These are phyloP conservation scores for Cettia cetti DNA, from an alignment of 2,113 vertebrate genomes.

Conservation along the genomic window DNA sequence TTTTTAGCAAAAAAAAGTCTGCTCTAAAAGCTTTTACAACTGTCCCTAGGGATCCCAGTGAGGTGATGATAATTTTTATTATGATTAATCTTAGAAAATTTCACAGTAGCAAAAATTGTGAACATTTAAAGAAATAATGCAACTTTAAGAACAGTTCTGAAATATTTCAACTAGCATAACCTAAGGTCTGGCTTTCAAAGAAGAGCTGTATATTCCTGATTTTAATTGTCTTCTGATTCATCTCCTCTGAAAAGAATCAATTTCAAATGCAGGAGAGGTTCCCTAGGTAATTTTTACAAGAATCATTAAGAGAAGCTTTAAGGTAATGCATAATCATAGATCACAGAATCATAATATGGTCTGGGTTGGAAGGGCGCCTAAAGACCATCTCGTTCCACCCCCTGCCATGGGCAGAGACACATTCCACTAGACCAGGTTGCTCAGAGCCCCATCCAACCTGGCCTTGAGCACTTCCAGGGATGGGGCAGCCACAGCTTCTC, in stretches of 20 bases:
- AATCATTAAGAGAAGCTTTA: not conserved
- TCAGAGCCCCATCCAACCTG: not conserved
- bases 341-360: not conserved
- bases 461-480: not conserved
- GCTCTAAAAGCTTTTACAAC: not conserved
- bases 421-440: not conserved
- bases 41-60: not conserved
- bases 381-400: accelerated
- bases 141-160: not conserved
- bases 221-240: not conserved
- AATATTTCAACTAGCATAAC: not conserved
- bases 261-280: not conserved
- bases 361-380: not conserved
- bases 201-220: not conserved
- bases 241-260: not conserved
- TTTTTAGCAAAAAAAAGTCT: not conserved
- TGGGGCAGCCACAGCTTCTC: not conserved
- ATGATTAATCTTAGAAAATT: not conserved
- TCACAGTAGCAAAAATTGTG: not conserved
- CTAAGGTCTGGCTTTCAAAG: not conserved
- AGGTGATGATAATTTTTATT: not conserved
- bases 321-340: not conserved
- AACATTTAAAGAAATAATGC: not conserved
- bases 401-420: not conserved
- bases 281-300: not conserved